Percentiles rank a stretch among this genome's conserved stretches.
These are phyloP conservation scores for Diabrotica virgifera DNA, from an alignment of 1,140 invertebrate species.

Conservation along the genomic window DNA sequence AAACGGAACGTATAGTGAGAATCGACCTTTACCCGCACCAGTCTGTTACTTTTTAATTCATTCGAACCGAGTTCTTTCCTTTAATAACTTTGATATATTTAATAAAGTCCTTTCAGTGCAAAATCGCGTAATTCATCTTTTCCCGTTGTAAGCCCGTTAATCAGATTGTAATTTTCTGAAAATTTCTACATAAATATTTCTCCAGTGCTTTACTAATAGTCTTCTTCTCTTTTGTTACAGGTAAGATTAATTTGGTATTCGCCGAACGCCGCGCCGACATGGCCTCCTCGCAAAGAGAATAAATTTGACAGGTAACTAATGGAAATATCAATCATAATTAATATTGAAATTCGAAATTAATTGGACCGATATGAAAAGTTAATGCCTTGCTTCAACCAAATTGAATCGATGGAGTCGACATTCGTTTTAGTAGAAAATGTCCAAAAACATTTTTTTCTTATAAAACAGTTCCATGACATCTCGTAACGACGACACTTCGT, in stretches of 20 bases:
- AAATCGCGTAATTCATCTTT: background rate
- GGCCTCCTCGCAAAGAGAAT: constrained; percentile 12
- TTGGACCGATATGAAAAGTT: constrained; percentile 23
- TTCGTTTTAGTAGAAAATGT: background rate
- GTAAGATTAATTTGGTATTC: constrained; percentile 22
- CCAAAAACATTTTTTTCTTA: too few relatives aligned
- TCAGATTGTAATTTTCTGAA: constrained; percentile 10
- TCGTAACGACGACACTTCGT: too few relatives aligned
- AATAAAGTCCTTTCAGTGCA: too few relatives aligned
- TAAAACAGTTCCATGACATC: too few relatives aligned
- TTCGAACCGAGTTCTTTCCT: too few relatives aligned
- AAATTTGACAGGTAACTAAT: constrained; percentile 25
- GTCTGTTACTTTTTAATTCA: too few relatives aligned
- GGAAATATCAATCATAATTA: constrained; percentile 24
- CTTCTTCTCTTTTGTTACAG: constrained; percentile 23
- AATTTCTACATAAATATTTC: constrained; percentile 16
- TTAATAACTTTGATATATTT: too few relatives aligned
- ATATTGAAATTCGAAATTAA: constrained; percentile 22
- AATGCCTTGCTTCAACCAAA: constrained; percentile 14
- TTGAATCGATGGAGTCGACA: constrained; percentile 16
- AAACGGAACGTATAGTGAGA: too few relatives aligned
- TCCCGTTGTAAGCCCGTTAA: constrained; percentile 3
- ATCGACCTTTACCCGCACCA: too few relatives aligned
- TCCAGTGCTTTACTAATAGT: constrained; percentile 15
- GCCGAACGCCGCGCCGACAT: background rate